A percentile compares a stretch with the other conserved stretches of the same genome.
Evolutionary conservation across 1,140 invertebrate species (phyloP).

Genomic region (Drosophila littoralis): DNA sequence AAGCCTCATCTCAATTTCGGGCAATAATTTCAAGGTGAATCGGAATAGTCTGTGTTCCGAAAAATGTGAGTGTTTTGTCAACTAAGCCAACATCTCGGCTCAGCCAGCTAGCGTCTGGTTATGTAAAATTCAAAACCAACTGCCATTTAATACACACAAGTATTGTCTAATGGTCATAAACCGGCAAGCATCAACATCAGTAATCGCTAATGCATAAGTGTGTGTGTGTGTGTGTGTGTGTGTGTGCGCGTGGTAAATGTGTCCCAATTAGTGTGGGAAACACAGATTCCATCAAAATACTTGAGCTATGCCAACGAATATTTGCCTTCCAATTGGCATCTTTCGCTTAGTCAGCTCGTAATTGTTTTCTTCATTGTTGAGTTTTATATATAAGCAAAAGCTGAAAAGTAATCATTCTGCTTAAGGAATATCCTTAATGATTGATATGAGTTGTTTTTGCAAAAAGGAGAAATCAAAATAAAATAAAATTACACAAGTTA

Average conservation of each 20-base stretch:
- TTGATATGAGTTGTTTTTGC: too few relatives aligned
- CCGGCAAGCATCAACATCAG: conserved; percentile 3
- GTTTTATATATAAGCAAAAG: too few relatives aligned
- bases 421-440: too few relatives aligned
- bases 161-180: conserved; percentile 38
- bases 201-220: conserved; percentile 10
- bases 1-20: conserved; percentile 20
- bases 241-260: not conserved
- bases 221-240: not conserved
- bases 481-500: too few relatives aligned
- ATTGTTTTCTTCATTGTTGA: too few relatives aligned
- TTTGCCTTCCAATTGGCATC: too few relatives aligned
- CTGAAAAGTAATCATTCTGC: too few relatives aligned
- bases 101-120: conserved; percentile 6
- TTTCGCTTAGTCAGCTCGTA: too few relatives aligned
- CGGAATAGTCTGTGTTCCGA: conserved; percentile 32
- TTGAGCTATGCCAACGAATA: too few relatives aligned
- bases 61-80: conserved; percentile 26
- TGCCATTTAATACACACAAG: conserved; percentile 30
- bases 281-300: not conserved
- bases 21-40: conserved; percentile 54
- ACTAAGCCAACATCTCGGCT: conserved; percentile 21
- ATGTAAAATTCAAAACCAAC: conserved; percentile 37
- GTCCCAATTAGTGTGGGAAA: conserved; percentile 17
- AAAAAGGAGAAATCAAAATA: too few relatives aligned